Conservation (phyloP, 2,888 invertebrate species). For the Stenodera caucasica region DNA sequence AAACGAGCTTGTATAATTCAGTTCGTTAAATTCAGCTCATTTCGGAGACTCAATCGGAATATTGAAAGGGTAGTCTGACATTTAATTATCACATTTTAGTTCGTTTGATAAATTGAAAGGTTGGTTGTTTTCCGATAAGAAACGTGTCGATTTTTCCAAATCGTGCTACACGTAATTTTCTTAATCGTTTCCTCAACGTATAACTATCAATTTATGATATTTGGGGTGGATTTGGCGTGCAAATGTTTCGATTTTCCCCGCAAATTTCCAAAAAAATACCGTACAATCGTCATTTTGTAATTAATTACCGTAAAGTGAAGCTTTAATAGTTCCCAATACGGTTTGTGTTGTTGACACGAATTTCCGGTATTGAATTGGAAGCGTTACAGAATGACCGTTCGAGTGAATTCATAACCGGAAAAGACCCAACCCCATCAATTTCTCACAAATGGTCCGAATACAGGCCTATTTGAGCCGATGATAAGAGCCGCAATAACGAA, state of each 20-base stretch:
- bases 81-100: conserved; percentile 26
- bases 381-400: no score
- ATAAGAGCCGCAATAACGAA: no score
- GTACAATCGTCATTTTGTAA: background rate
- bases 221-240: no score
- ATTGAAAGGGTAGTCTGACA: conserved; percentile 18
- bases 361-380: background rate
- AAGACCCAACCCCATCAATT: no score
- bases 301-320: background rate
- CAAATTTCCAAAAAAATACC: background rate
- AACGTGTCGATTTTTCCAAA: background rate
- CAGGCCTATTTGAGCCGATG: no score
- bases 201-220: background rate
- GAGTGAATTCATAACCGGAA: no score
- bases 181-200: background rate
- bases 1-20: background rate
- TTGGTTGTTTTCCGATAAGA: background rate
- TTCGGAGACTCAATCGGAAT: conserved; percentile 10
- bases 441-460: no score
- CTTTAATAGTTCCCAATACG: background rate
- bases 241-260: no score
- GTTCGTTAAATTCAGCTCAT: conserved; percentile 17
- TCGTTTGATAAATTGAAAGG: no score
- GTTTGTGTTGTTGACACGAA: background rate
- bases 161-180: background rate